A percentile compares a stretch with the other conserved stretches of the same genome.
Evolutionary conservation across 2,888 invertebrate genomes (phyloP).

Genomic region (Hyppa rectilinea): DNA sequence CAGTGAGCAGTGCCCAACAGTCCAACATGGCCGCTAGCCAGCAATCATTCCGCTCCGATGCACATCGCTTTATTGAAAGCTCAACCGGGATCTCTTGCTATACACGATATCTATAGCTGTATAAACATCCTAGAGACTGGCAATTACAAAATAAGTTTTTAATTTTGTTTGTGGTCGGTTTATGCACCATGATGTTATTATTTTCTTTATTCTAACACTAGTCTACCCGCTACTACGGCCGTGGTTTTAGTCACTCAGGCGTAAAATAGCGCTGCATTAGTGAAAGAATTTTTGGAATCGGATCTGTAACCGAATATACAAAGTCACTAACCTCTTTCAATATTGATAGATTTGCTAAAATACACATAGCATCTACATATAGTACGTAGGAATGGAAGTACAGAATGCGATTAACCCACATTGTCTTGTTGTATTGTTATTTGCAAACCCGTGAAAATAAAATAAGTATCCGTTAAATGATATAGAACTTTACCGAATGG

Average conservation of each 20-base stretch:
- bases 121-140: conserved; percentile 13
- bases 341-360: too few species aligned
- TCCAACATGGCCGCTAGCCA: conserved; percentile 40
- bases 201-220: too few species aligned
- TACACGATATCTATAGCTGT: conserved; percentile 24
- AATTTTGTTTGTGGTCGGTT: conserved; percentile 4
- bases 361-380: too few species aligned
- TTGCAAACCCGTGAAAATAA: background rate
- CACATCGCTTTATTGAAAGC: conserved; percentile 59
- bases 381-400: background rate
- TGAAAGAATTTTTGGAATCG: too few species aligned
- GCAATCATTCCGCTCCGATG: conserved; percentile 51
- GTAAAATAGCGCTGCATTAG: too few species aligned
- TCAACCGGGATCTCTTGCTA: conserved; percentile 40
- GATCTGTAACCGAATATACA: too few species aligned
- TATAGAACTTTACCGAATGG: conserved; percentile 7
- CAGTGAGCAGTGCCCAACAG: conserved; percentile 20
- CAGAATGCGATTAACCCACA: background rate
- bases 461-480: conserved; percentile 1
- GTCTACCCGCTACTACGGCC: too few species aligned
- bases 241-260: too few species aligned
- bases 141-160: background rate
- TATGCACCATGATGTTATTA: too few species aligned
- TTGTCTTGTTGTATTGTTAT: background rate
- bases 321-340: too few species aligned